phyloP scores from a whole-genome alignment of 1,140 invertebrate genomes.

The Bombyx mandarina region DNA sequence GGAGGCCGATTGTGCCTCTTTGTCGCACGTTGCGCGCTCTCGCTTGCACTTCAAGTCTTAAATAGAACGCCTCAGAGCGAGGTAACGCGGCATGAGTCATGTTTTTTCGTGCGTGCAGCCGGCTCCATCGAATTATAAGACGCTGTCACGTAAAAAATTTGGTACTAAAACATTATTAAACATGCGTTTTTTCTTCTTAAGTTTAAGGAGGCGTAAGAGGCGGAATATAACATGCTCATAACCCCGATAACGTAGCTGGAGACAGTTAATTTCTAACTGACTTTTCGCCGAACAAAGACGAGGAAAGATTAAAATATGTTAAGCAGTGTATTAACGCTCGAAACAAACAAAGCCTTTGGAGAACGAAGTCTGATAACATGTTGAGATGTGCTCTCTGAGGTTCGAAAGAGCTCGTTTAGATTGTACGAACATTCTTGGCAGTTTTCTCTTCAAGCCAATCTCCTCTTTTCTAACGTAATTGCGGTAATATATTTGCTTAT shows the following conservation, averaged over 20 bases:
- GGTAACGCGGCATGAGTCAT: too few species aligned
- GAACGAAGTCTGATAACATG: constrained; percentile 25
- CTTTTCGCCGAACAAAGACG: constrained; percentile 26
- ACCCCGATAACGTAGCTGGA: constrained; percentile 26
- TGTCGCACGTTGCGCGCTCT: too few species aligned
- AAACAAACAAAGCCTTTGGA: constrained; percentile 31
- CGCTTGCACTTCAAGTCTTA: too few species aligned
- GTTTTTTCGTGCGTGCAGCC: too few species aligned
- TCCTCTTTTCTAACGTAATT: constrained; percentile 32
- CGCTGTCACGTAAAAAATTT: too few species aligned
- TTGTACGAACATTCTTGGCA: constrained; percentile 23
- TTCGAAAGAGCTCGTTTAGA: constrained; percentile 31
- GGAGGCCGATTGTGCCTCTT: too few species aligned
- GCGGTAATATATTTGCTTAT: constrained; percentile 53
- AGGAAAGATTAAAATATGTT: constrained; percentile 45
- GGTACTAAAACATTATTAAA: not conserved
- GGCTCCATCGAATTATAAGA: too few species aligned
- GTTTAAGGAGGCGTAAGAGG: not conserved
- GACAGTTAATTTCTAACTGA: constrained; percentile 23
- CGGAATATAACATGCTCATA: constrained; percentile 3
- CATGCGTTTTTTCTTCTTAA: not conserved
- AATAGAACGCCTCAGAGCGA: too few species aligned
- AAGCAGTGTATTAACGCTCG: constrained; percentile 22
- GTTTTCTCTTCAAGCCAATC: constrained; percentile 33
- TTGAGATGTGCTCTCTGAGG: constrained; percentile 23